Percentiles rank a stretch among this genome's conserved stretches.
Evolutionary conservation across 2,113 vertebrate genomes (phyloP).

Genomic region (Hippopotamus amphibius): DNA sequence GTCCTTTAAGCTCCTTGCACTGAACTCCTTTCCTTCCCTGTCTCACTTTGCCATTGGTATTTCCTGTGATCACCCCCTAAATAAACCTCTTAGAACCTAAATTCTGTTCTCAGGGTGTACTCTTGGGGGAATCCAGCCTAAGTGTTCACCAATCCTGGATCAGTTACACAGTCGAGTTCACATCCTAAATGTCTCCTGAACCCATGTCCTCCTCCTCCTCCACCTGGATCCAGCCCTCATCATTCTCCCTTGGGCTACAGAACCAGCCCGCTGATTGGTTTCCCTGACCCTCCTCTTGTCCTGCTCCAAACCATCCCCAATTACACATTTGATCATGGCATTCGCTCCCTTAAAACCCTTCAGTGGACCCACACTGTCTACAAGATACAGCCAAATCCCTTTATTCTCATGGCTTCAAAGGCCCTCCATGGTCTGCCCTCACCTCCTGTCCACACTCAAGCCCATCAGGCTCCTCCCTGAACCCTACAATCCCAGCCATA

Average conservation of each 20-base stretch:
- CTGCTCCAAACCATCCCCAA: not conserved
- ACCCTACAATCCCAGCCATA: not conserved
- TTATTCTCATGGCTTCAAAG: not conserved
- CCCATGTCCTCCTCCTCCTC: not conserved
- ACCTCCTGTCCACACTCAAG: not conserved
- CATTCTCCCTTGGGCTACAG: not conserved
- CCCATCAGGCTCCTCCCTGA: not conserved
- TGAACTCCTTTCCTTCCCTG: not conserved
- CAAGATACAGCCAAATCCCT: not conserved
- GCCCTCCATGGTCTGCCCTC: not conserved
- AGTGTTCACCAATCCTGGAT: not conserved
- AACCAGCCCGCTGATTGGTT: not conserved
- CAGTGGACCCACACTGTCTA: fast-evolving
- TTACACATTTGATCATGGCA: too few relatives aligned
- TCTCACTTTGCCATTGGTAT: not conserved
- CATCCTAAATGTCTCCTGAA: not conserved
- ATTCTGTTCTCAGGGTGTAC: not conserved
- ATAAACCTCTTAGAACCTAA: not conserved
- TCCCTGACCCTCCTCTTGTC: not conserved
- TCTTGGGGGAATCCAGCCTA: not conserved
- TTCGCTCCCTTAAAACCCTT: not conserved
- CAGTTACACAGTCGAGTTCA: not conserved
- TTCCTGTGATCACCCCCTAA: not conserved
- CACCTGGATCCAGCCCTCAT: too few relatives aligned
- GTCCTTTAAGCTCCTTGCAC: not conserved